A percentile compares a stretch with the other conserved stretches of the same genome.
phyloP scores from a whole-genome alignment of 2,888 invertebrate genomes.

The Eueremaeus valkanovi region DNA sequence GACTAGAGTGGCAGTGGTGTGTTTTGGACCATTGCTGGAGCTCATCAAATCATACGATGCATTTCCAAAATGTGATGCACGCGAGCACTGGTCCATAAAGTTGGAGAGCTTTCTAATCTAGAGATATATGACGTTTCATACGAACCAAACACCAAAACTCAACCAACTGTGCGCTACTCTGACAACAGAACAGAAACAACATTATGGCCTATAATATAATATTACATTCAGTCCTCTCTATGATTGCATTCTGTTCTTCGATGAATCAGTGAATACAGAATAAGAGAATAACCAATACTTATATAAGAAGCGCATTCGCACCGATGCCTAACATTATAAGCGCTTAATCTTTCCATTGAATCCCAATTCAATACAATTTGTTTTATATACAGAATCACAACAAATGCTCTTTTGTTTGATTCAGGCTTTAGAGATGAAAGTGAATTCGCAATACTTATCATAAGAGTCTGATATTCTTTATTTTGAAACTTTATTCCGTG shows the following conservation, averaged over 20 bases:
- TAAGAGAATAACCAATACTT: too few relatives aligned
- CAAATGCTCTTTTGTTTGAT: too few relatives aligned
- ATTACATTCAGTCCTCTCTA: slow-evolving; percentile 15
- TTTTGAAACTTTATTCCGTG: too few relatives aligned
- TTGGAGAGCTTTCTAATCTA: slow-evolving; percentile 2
- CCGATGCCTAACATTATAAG: not conserved
- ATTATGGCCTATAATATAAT: not conserved
- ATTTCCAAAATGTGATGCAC: slow-evolving; percentile 34
- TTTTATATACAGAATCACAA: not conserved
- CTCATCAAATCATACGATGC: slow-evolving; percentile 36
- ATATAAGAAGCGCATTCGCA: not conserved
- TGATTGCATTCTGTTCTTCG: slow-evolving; percentile 20
- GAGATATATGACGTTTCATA: slow-evolving; percentile 27
- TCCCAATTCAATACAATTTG: not conserved
- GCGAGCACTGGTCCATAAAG: slow-evolving; percentile 34
- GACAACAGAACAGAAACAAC: not conserved
- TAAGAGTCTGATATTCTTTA: too few relatives aligned
- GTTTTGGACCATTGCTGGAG: slow-evolving; percentile 29
- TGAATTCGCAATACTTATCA: too few relatives aligned
- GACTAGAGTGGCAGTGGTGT: slow-evolving; percentile 22
- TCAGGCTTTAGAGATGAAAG: too few relatives aligned
- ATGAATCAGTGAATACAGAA: slow-evolving; percentile 2
- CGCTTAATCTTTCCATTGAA: slow-evolving; percentile 15
- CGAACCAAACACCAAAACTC: not conserved
- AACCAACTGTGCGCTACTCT: not conserved